phyloP scores from a whole-genome alignment of 92 coral and sea anemone genomes.

The Galaxea fascicularis region DNA sequence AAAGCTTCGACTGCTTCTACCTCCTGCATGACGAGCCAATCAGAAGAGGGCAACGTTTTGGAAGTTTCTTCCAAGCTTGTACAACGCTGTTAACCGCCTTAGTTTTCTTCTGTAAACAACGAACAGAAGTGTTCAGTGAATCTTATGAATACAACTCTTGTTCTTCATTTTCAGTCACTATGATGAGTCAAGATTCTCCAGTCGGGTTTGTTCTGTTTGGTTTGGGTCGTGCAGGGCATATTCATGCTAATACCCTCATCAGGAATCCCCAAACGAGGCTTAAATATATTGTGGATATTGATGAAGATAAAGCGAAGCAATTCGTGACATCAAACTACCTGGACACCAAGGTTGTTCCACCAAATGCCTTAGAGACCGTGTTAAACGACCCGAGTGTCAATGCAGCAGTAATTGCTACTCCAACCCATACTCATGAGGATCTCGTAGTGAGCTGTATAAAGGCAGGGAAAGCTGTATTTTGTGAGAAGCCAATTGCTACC shows the following conservation, averaged over 20 bases:
- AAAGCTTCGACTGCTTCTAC: too few species aligned
- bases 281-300: slow-evolving; percentile 84
- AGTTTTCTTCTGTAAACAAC: too few species aligned
- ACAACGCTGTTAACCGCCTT: too few species aligned
- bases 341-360: slow-evolving; percentile 63
- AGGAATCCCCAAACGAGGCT: slow-evolving; percentile 71
- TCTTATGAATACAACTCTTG: not conserved
- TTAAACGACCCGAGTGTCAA: slow-evolving; percentile 65
- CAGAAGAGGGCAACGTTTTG: too few species aligned
- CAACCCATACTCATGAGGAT: slow-evolving; percentile 82
- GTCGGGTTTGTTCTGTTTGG: slow-evolving; percentile 80
- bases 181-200: slow-evolving; percentile 31
- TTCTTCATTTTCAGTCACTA: slow-evolving; percentile 9
- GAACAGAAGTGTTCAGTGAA: too few species aligned
- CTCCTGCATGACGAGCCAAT: too few species aligned
- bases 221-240: slow-evolving; percentile 90
- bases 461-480: slow-evolving; percentile 93
- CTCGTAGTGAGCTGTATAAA: slow-evolving; percentile 72
- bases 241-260: slow-evolving; percentile 75
- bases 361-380: slow-evolving; percentile 51
- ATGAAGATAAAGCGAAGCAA: slow-evolving; percentile 71
- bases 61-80: too few species aligned
- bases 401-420: slow-evolving; percentile 88
- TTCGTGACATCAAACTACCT: slow-evolving; percentile 51
- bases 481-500: slow-evolving; percentile 93